A percentile compares a stretch with the other conserved stretches of the same genome.
These are phyloP conservation scores for Siniperca knerii DNA, from an alignment of 2,113 vertebrate species.

Conservation along the genomic window DNA sequence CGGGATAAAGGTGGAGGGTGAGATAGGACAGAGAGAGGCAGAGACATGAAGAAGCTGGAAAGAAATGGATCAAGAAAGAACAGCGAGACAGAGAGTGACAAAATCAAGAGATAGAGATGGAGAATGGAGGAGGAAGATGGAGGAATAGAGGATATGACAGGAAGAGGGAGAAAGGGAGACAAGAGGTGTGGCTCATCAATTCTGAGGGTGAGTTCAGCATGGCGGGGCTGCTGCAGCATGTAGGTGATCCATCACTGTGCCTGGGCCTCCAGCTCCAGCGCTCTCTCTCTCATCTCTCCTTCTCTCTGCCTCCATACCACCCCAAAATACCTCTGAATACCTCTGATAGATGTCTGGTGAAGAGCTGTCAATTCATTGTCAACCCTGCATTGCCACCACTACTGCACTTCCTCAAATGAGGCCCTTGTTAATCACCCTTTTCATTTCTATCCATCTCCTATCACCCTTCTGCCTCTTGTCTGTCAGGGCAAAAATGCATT, in stretches of 20 bases:
- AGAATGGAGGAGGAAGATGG: conserved; percentile 43
- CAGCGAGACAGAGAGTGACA: conserved; percentile 11
- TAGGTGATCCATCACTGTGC: conserved; percentile 82
- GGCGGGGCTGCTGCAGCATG: conserved; percentile 68
- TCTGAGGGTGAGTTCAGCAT: conserved; percentile 76
- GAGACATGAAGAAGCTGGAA: conserved; percentile 19
- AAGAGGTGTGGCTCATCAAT: conserved; percentile 82
- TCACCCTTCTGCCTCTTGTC: conserved; percentile 13
- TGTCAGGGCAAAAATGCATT: conserved; percentile 51
- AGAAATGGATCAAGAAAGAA: conserved; percentile 19
- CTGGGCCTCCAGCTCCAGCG: conserved; percentile 57
- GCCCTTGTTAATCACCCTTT: conserved; percentile 33
- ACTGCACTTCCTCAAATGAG: conserved; percentile 22
- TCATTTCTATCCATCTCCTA: conserved; percentile 20
- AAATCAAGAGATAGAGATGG: conserved; percentile 44
- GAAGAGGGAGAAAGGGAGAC: conserved; percentile 61
- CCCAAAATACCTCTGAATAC: conserved; percentile 66
- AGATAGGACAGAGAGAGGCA: conserved; percentile 10
- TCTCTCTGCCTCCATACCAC: conserved; percentile 32
- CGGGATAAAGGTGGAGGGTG: conserved; percentile 21
- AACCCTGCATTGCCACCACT: conserved; percentile 49
- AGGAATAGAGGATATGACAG: conserved; percentile 58
- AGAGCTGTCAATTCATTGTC: conserved; percentile 67
- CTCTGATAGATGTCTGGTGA: conserved; percentile 75
- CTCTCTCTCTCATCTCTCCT: conserved; percentile 54